These are phyloP conservation scores for Agrilus planipennis DNA, from an alignment of 1,140 invertebrate species.

Conservation along the genomic window DNA sequence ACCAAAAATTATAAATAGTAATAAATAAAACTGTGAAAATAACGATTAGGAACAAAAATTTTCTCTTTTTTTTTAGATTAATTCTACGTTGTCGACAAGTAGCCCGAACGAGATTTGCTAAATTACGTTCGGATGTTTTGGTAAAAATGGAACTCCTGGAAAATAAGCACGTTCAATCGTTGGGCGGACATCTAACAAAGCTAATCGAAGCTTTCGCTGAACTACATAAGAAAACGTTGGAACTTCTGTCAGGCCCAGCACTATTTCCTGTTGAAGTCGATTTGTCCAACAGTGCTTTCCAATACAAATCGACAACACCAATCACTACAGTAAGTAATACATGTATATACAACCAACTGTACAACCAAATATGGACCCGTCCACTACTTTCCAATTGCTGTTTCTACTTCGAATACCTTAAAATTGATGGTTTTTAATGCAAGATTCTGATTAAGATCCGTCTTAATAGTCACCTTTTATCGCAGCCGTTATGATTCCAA, in stretches of 20 bases:
- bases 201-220: conserved; percentile 69
- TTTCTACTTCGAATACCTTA: not conserved
- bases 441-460: not conserved
- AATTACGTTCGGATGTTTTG: conserved; percentile 84
- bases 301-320: conserved; percentile 61
- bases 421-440: not conserved
- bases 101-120: conserved; percentile 80
- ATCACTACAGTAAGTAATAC: conserved; percentile 19
- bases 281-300: conserved; percentile 80
- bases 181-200: conserved; percentile 73
- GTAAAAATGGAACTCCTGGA: conserved; percentile 95
- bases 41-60: not conserved
- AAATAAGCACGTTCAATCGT: conserved; percentile 93
- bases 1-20: not conserved
- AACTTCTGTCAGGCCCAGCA: conserved; percentile 58
- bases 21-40: not conserved
- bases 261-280: conserved; percentile 96
- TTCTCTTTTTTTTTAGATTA: conserved; percentile 42
- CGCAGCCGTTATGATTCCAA: too few relatives aligned
- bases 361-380: not conserved
- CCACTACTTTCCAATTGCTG: not conserved
- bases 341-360: not conserved
- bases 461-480: too few relatives aligned
- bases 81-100: conserved; percentile 91
- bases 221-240: conserved; percentile 52